These are phyloP conservation scores for Myrmecophaga tridactyla DNA, from an alignment of 2,113 vertebrate species.

Conservation along the genomic window DNA sequence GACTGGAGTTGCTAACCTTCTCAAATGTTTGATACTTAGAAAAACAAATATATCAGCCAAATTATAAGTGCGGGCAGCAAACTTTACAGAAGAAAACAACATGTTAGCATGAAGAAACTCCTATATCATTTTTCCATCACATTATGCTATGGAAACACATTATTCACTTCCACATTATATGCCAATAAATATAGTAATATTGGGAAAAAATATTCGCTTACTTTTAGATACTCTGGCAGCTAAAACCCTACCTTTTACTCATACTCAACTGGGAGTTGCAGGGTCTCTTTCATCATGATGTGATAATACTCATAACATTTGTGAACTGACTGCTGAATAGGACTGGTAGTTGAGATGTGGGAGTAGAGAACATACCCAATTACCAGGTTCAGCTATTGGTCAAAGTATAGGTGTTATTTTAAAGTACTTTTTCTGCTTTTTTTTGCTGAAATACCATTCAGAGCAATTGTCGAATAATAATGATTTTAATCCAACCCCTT, in stretches of 20 bases:
- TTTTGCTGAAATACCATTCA: too few species aligned
- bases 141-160: slow-evolving; percentile 72
- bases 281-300: not conserved
- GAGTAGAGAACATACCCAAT: not conserved
- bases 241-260: not conserved
- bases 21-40: not conserved
- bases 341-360: not conserved
- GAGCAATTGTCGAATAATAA: not conserved
- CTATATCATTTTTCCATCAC: slow-evolving; percentile 76
- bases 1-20: slow-evolving; percentile 31
- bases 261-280: not conserved
- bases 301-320: not conserved
- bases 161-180: slow-evolving; percentile 68
- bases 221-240: not conserved
- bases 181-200: slow-evolving; percentile 73
- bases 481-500: not conserved
- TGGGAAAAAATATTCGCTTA: slow-evolving; percentile 77
- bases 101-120: slow-evolving; percentile 75
- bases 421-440: too few species aligned
- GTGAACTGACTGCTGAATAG: not conserved
- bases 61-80: slow-evolving; percentile 53
- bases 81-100: slow-evolving; percentile 75
- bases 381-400: not conserved
- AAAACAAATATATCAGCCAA: not conserved
- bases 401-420: not conserved